Percentiles rank a stretch among this genome's conserved stretches.
Evolutionary conservation across 1,140 invertebrate species (phyloP).

Genomic region (Agrilus planipennis): DNA sequence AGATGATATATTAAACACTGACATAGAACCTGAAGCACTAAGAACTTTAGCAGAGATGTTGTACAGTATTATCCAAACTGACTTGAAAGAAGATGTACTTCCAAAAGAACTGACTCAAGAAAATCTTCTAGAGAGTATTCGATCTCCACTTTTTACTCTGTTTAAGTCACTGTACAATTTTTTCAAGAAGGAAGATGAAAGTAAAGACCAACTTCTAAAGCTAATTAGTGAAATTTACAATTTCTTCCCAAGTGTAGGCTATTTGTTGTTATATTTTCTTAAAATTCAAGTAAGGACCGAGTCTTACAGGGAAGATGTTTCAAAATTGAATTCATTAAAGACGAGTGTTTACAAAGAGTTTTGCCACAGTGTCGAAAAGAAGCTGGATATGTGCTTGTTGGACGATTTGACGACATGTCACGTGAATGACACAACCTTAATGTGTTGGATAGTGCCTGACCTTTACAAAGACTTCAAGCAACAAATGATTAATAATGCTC

Average conservation of each 20-base stretch:
- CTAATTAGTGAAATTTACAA: conserved; percentile 59
- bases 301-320: conserved; percentile 45
- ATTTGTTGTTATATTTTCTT: conserved; percentile 75
- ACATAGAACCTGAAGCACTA: conserved; percentile 37
- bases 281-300: conserved; percentile 59
- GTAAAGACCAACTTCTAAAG: conserved; percentile 58
- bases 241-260: conserved; percentile 59
- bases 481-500: conserved; percentile 72
- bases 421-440: conserved; percentile 73
- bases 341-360: conserved; percentile 75
- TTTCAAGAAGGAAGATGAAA: conserved; percentile 64
- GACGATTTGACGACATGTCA: conserved; percentile 76
- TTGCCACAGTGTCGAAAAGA: conserved; percentile 67
- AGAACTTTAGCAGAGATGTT: conserved; percentile 41
- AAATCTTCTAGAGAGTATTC: conserved; percentile 61
- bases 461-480: conserved; percentile 84
- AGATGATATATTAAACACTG: conserved; percentile 49
- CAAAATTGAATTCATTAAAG: conserved; percentile 58
- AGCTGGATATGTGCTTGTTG: conserved; percentile 62
- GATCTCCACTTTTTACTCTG: conserved; percentile 68
- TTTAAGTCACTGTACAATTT: conserved; percentile 57
- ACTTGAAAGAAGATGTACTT: conserved; percentile 38
- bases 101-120: conserved; percentile 40
- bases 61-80: conserved; percentile 40
- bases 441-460: conserved; percentile 84